A percentile compares a stretch with the other conserved stretches of the same genome.
Evolutionary conservation across 2,113 vertebrate genomes (phyloP).

Genomic region (Misgurnus mizolepis): DNA sequence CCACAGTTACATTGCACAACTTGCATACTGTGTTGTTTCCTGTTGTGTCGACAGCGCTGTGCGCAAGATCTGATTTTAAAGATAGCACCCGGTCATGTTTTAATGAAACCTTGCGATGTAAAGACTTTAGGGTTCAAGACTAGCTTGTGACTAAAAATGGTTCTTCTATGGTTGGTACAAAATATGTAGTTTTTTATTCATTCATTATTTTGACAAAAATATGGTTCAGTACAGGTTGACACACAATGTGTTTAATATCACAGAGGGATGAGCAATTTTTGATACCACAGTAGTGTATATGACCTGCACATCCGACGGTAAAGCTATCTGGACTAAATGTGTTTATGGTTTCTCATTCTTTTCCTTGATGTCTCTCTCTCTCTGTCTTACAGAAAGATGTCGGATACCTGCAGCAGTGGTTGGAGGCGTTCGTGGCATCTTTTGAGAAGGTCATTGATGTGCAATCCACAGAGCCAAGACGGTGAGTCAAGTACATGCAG

Average conservation of each 20-base stretch:
- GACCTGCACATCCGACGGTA: background rate
- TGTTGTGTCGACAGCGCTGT: constrained; percentile 35
- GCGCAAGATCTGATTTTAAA: constrained; percentile 31
- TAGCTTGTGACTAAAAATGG: background rate
- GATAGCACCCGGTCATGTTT: constrained; percentile 20
- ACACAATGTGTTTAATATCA: too few relatives aligned
- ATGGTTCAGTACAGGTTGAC: too few relatives aligned
- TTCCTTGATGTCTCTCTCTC: background rate
- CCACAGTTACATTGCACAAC: constrained; percentile 36
- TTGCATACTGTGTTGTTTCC: constrained; percentile 47
- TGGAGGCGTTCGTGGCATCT: constrained; percentile 86
- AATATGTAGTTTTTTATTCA: too few relatives aligned
- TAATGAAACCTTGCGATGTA: background rate
- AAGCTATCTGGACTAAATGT: background rate
- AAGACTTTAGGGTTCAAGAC: too few relatives aligned
- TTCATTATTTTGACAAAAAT: too few relatives aligned
- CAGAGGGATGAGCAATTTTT: too few relatives aligned
- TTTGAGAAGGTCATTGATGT: constrained; percentile 89
- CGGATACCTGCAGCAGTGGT: constrained; percentile 90
- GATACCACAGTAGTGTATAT: too few relatives aligned
- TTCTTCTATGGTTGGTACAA: too few relatives aligned
- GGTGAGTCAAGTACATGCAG: constrained; percentile 72
- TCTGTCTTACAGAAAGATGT: constrained; percentile 84
- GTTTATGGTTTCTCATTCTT: background rate
- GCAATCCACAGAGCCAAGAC: constrained; percentile 85